These are phyloP conservation scores for Marcusenius ussheri DNA, from an alignment of 2,113 vertebrate species.

Conservation along the genomic window DNA sequence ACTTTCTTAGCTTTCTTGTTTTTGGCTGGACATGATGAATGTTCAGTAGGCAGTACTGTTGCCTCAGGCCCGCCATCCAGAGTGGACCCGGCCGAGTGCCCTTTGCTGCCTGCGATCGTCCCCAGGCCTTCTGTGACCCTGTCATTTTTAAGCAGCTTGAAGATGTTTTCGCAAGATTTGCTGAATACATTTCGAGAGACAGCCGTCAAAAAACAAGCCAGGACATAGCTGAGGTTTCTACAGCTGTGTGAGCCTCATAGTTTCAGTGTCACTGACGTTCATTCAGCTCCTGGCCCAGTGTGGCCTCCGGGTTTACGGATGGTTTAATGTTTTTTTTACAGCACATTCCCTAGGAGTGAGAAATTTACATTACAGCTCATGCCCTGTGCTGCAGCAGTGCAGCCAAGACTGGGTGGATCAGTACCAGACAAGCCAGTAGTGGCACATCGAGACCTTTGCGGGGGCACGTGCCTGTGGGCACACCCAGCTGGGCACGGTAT, in stretches of 20 bases:
- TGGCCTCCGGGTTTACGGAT: background rate
- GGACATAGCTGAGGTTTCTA: background rate
- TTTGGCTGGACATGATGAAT: background rate
- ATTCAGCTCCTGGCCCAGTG: background rate
- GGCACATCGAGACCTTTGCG: background rate
- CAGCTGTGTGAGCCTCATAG: background rate
- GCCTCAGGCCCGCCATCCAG: background rate
- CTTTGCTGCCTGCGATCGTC: background rate
- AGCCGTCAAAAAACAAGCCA: background rate
- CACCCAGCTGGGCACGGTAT: background rate
- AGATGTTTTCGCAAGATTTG: background rate
- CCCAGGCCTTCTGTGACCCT: background rate
- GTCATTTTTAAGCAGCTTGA: background rate
- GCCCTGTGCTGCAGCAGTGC: background rate
- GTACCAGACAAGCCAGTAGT: background rate
- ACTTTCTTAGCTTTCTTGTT: background rate
- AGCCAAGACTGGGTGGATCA: background rate
- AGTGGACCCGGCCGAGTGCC: background rate
- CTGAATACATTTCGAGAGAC: background rate
- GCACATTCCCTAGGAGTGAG: background rate
- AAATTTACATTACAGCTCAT: background rate
- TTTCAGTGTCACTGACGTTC: background rate
- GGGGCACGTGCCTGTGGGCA: background rate
- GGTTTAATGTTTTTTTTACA: background rate
- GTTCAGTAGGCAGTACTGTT: background rate